Evolutionary conservation across 2,113 vertebrate genomes (phyloP).

Genomic region (Dinomys branickii): DNA sequence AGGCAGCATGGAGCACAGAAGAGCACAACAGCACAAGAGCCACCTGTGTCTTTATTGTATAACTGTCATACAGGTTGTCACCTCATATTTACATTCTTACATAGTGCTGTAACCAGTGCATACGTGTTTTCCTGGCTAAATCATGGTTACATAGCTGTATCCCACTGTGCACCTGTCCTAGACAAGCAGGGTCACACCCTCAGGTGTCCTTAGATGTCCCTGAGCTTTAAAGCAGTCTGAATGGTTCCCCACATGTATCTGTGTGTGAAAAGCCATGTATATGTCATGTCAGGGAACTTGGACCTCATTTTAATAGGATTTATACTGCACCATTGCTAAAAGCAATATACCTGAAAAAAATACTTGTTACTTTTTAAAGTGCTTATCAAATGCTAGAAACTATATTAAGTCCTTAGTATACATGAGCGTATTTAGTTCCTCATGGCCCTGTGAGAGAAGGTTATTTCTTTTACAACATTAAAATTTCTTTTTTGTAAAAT

Average conservation of each 20-base stretch:
- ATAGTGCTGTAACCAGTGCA: neutral
- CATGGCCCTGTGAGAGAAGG: neutral
- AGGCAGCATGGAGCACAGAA: neutral
- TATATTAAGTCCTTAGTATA: neutral
- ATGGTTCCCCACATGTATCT: neutral
- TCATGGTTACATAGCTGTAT: neutral
- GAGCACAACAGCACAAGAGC: neutral
- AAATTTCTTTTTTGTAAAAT: neutral
- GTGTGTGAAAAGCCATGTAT: neutral
- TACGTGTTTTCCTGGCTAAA: neutral
- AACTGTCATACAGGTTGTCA: neutral
- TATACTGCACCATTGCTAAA: neutral
- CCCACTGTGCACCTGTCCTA: neutral
- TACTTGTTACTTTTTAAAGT: neutral
- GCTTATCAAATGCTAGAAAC: neutral
- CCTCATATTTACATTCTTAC: neutral
- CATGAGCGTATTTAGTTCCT: constrained; percentile 27
- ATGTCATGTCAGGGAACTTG: neutral
- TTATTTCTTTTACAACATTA: neutral
- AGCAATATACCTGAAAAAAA: neutral
- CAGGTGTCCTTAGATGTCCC: neutral
- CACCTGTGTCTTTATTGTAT: neutral
- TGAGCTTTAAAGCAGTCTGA: neutral
- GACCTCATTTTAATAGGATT: neutral
- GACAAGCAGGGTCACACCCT: neutral